Evolutionary conservation across 2,888 invertebrate genomes (phyloP).

Genomic region (Polia nebulosa): DNA sequence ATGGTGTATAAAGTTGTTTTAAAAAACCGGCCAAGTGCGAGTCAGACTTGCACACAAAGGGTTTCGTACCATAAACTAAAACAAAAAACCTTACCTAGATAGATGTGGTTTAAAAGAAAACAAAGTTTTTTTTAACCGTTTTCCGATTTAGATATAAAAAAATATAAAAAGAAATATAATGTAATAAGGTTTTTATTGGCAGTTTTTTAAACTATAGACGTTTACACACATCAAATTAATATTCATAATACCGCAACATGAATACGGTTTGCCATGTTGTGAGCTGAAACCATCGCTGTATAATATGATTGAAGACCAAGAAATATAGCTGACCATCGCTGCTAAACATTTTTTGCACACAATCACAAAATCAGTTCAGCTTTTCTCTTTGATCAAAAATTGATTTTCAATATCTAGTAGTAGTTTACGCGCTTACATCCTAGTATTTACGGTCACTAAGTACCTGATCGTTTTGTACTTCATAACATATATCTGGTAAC

Average conservation of each 20-base stretch:
- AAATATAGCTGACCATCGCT: background rate
- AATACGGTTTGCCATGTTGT: background rate
- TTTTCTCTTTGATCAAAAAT: background rate
- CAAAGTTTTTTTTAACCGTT: background rate
- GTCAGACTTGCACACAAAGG: too few relatives aligned
- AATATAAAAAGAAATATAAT: background rate
- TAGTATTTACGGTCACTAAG: background rate
- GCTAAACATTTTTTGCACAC: background rate
- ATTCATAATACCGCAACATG: too few relatives aligned
- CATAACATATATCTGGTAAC: slow-evolving; percentile 3
- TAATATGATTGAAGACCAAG: background rate
- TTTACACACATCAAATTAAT: too few relatives aligned
- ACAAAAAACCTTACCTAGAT: too few relatives aligned
- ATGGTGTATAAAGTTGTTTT: too few relatives aligned
- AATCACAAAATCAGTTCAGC: slow-evolving; percentile 2
- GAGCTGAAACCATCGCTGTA: background rate
- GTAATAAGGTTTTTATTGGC: background rate
- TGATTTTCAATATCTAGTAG: background rate
- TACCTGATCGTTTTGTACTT: slow-evolving; percentile 9
- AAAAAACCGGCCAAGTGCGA: too few relatives aligned
- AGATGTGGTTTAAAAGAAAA: background rate
- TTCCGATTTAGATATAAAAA: background rate
- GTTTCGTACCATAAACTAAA: too few relatives aligned
- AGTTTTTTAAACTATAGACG: too few relatives aligned
- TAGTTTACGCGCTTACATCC: background rate